Percentiles rank a stretch among this genome's conserved stretches.
Conservation (phyloP, 2,113 vertebrate genomes). For the Proteles cristata region DNA sequence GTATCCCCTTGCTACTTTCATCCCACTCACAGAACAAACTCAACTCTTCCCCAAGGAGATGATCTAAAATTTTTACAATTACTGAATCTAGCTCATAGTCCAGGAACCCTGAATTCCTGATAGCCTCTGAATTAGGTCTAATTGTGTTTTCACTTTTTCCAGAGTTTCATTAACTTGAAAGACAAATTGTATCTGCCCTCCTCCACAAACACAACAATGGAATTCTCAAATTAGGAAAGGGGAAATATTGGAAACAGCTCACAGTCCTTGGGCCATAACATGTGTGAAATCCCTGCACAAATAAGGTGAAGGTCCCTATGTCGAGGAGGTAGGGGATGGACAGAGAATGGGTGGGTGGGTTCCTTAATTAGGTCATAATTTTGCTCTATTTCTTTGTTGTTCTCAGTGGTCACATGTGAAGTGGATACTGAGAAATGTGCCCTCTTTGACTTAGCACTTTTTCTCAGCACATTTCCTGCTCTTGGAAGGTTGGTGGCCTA, state of each 20-base stretch:
- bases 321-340: not conserved
- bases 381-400: not conserved
- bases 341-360: conserved; percentile 3
- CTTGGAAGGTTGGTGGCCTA: not conserved
- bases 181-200: not conserved
- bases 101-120: not conserved
- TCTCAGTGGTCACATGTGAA: not conserved
- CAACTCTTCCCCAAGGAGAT: not conserved
- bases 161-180: conserved; percentile 34
- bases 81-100: not conserved
- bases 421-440: not conserved
- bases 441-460: not conserved
- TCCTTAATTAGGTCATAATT: conserved; percentile 57
- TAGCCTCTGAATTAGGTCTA: conserved; percentile 43
- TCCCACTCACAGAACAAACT: not conserved
- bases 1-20: not conserved
- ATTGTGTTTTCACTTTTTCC: not conserved
- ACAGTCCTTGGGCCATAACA: not conserved
- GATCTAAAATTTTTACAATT: not conserved
- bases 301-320: not conserved
- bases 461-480: conserved; percentile 42
- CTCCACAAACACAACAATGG: conserved; percentile 29
- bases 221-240: conserved; percentile 26
- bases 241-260: not conserved
- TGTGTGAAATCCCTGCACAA: not conserved